These are phyloP conservation scores for Watersipora subatra DNA, from an alignment of 1,140 invertebrate genomes.

Conservation along the genomic window DNA sequence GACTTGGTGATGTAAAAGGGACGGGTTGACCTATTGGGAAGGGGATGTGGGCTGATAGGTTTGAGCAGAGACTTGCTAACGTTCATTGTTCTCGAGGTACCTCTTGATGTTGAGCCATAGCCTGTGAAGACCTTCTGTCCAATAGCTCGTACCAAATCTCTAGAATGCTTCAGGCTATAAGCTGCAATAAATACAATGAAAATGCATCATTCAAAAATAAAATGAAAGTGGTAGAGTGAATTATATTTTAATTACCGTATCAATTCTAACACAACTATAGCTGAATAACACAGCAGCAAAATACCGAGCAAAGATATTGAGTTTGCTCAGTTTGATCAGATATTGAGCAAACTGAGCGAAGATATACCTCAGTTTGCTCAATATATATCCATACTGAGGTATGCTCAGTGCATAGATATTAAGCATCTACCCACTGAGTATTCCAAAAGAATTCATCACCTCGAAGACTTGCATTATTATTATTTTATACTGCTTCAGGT, in stretches of 20 bases:
- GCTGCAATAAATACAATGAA: conserved; percentile 23
- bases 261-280: background rate
- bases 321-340: background rate
- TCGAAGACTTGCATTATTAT: too few relatives aligned
- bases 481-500: too few relatives aligned
- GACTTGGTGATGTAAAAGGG: background rate
- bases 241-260: background rate
- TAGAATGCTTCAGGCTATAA: conserved; percentile 31
- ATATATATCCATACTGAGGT: too few relatives aligned
- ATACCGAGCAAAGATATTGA: background rate
- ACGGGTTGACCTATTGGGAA: background rate
- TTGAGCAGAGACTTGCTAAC: background rate
- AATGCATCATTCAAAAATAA: too few relatives aligned
- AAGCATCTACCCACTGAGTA: too few relatives aligned
- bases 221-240: background rate
- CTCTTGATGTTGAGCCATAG: background rate
- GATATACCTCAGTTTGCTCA: background rate
- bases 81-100: background rate
- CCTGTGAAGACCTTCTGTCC: conserved; percentile 20
- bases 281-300: background rate
- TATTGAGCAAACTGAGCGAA: background rate
- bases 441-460: too few relatives aligned
- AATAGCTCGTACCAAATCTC: conserved; percentile 33
- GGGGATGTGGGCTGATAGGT: background rate
- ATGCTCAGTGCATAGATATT: too few relatives aligned